These are phyloP conservation scores for Coboldia fuscipes DNA, from an alignment of 1,140 invertebrate genomes.

Conservation along the genomic window DNA sequence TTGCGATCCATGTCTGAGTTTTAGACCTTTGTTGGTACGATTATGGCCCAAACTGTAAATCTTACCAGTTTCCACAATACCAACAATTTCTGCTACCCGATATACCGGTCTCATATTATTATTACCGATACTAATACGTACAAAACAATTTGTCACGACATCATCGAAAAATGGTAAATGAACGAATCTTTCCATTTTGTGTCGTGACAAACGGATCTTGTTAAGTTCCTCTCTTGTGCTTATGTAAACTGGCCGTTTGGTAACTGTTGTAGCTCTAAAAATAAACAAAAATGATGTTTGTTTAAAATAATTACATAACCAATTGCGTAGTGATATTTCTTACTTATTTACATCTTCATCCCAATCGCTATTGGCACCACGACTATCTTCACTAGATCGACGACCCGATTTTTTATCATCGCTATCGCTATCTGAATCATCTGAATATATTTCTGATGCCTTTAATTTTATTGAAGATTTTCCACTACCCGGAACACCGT, in stretches of 20 bases:
- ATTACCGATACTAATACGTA: constrained; percentile 88
- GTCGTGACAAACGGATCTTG: constrained; percentile 70
- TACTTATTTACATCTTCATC: constrained; percentile 21
- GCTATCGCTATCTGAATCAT: constrained; percentile 74
- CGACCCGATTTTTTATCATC: constrained; percentile 30
- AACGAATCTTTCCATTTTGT: constrained; percentile 86
- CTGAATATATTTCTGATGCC: constrained; percentile 88
- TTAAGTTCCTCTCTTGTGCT: constrained; percentile 62
- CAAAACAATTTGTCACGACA: constrained; percentile 82
- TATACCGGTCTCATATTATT: constrained; percentile 65
- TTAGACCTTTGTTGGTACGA: constrained; percentile 76
- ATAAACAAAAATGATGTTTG: too few relatives aligned
- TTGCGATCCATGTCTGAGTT: constrained; percentile 61
- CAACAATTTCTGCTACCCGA: constrained; percentile 81
- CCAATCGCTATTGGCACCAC: constrained; percentile 27
- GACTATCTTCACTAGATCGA: constrained; percentile 21
- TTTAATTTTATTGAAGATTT: constrained; percentile 43
- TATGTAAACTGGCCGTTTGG: constrained; percentile 38
- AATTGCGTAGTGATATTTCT: too few relatives aligned
- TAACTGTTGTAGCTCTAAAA: background rate
- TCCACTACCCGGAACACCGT: constrained; percentile 15
- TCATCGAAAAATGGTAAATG: constrained; percentile 89
- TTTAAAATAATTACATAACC: too few relatives aligned
- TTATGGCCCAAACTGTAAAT: constrained; percentile 81
- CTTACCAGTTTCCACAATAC: constrained; percentile 86